These are phyloP conservation scores for Cossypha heuglini DNA, from an alignment of 2,797 vertebrate species.

Conservation along the genomic window DNA sequence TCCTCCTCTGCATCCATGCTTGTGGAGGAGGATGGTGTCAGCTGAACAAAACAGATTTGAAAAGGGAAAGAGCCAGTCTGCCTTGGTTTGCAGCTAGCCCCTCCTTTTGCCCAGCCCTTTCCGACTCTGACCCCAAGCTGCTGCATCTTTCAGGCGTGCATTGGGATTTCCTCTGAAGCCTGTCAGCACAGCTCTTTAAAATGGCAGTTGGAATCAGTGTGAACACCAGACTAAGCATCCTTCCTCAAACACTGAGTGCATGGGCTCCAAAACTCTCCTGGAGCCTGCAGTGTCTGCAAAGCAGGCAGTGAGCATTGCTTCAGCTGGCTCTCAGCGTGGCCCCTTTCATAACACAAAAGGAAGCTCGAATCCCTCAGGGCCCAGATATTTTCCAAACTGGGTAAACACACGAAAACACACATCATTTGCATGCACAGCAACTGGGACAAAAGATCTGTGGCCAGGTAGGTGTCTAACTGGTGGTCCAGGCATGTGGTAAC, in stretches of 20 bases:
- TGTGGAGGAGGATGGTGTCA: neutral
- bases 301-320: neutral
- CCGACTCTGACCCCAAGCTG: neutral
- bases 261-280: neutral
- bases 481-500: constrained; percentile 28
- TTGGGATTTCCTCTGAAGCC: neutral
- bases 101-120: neutral
- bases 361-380: constrained; percentile 6
- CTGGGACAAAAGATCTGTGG: constrained; percentile 15
- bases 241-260: neutral
- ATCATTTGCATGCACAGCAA: constrained; percentile 11
- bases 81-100: neutral
- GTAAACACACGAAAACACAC: neutral
- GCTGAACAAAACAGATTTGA: neutral
- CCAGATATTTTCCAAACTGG: constrained; percentile 23
- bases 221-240: neutral
- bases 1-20: neutral
- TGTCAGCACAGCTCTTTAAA: neutral
- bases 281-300: neutral
- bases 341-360: neutral
- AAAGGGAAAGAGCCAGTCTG: neutral
- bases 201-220: neutral
- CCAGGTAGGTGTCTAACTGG: neutral
- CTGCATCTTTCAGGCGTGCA: neutral
- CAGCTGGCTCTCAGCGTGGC: neutral